These are phyloP conservation scores for Spermophilus dauricus DNA, from an alignment of 2,113 vertebrate genomes.

Conservation along the genomic window DNA sequence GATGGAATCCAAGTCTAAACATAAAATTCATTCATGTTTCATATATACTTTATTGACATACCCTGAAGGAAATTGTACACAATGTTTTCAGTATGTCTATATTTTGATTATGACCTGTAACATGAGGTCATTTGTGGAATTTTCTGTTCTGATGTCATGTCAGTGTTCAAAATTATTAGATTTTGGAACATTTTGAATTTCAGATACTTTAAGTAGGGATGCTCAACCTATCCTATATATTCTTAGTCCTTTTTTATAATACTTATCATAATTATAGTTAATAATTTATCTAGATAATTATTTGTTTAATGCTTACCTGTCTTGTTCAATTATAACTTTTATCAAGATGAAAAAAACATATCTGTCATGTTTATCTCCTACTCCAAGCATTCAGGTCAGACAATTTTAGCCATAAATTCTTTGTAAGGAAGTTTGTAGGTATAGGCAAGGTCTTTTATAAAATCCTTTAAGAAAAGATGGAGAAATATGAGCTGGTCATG, in stretches of 20 bases:
- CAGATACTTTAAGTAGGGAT: not conserved
- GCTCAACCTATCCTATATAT: not conserved
- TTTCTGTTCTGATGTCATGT: not conserved
- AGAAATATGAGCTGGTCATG: slow-evolving; percentile 68
- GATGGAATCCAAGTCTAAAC: not conserved
- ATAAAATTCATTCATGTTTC: not conserved
- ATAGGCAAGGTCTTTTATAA: slow-evolving; percentile 55
- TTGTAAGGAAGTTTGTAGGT: not conserved
- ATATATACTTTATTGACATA: not conserved
- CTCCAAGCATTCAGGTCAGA: not conserved
- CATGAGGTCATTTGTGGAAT: not conserved
- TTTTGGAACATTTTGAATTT: not conserved
- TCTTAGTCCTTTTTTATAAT: not conserved
- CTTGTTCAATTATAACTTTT: not conserved
- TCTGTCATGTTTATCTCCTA: not conserved
- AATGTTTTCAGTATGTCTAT: not conserved
- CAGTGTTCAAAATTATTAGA: not conserved
- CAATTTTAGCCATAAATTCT: slow-evolving; percentile 48
- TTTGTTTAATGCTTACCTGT: slow-evolving; percentile 35
- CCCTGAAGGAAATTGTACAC: not conserved
- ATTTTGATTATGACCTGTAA: not conserved
- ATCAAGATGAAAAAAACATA: not conserved
- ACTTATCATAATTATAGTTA: not conserved
- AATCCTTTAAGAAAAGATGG: slow-evolving; percentile 52
- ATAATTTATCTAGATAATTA: not conserved